These are phyloP conservation scores for Chloebia gouldiae DNA, from an alignment of 2,113 vertebrate species.

Conservation along the genomic window DNA sequence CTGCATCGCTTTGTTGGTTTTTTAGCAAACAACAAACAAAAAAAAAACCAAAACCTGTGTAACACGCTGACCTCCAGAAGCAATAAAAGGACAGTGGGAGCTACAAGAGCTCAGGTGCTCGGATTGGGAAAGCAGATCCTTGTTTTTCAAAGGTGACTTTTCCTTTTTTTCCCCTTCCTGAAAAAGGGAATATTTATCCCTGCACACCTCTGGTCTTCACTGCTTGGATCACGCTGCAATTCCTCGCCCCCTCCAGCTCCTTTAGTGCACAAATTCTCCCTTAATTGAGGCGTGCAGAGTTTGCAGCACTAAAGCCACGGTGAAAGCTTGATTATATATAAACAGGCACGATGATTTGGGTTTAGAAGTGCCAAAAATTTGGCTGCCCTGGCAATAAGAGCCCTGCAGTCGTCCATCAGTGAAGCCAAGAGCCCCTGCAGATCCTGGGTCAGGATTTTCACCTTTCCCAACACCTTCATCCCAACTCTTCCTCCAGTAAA, in stretches of 20 bases:
- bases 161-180: not conserved
- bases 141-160: not conserved
- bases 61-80: constrained; percentile 32
- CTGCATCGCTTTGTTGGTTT: not conserved
- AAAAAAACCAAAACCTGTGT: not conserved
- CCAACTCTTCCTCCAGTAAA: not conserved
- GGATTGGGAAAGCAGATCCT: not conserved
- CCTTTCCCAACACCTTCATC: not conserved
- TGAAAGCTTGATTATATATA: not conserved
- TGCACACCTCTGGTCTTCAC: not conserved
- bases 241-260: not conserved
- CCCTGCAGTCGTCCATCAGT: not conserved
- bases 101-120: constrained; percentile 26
- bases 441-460: not conserved
- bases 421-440: not conserved
- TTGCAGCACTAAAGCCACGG: constrained; percentile 15
- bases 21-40: not conserved
- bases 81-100: constrained; percentile 24
- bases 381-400: constrained; percentile 32
- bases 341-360: not conserved
- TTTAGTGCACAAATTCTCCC: not conserved
- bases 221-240: not conserved
- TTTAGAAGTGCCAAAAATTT: not conserved
- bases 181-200: not conserved
- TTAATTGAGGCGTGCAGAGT: not conserved